A percentile compares a stretch with the other conserved stretches of the same genome.
Evolutionary conservation across 2,888 invertebrate species (phyloP).

Genomic region (Sminthurides aquaticus): DNA sequence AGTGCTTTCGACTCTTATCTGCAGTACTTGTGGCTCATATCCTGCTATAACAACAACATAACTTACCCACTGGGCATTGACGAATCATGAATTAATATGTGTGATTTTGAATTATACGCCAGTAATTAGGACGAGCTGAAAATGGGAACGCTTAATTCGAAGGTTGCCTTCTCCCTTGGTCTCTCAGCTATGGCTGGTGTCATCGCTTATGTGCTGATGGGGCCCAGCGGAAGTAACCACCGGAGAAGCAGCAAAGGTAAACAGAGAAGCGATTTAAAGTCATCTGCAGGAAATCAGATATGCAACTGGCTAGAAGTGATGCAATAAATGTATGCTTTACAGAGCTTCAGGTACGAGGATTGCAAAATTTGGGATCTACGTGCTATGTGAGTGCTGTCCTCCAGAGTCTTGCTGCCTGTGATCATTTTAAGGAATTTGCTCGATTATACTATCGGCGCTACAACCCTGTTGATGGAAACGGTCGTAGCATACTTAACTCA

Average conservation of each 20-base stretch:
- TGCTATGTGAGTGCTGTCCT: constrained; percentile 22
- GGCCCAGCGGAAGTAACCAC: constrained; percentile 5
- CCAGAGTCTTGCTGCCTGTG: constrained; percentile 21
- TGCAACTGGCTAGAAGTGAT: too few relatives aligned
- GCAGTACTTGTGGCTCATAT: too few relatives aligned
- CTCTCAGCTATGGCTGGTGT: constrained; percentile 20
- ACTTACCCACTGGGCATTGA: too few relatives aligned
- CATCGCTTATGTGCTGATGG: constrained; percentile 17
- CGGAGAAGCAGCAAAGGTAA: constrained; percentile 10
- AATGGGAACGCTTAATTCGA: constrained; percentile 20
- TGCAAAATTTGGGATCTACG: constrained; percentile 17
- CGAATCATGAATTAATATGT: too few relatives aligned
- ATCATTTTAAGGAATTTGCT: constrained; percentile 13
- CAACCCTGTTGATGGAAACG: constrained; percentile 15
- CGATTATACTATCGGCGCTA: constrained; percentile 4
- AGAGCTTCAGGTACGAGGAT: constrained; percentile 15
- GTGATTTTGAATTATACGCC: too few relatives aligned
- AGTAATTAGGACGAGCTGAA: too few relatives aligned
- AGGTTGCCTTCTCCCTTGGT: constrained; percentile 11
- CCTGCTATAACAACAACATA: too few relatives aligned
- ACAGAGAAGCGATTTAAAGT: neutral
- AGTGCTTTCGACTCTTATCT: too few relatives aligned
- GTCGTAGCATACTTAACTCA: constrained; percentile 5
- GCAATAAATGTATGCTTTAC: too few relatives aligned
- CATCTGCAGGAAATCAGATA: neutral